These are phyloP conservation scores for Turnix velox DNA, from an alignment of 2,113 vertebrate genomes.

Conservation along the genomic window DNA sequence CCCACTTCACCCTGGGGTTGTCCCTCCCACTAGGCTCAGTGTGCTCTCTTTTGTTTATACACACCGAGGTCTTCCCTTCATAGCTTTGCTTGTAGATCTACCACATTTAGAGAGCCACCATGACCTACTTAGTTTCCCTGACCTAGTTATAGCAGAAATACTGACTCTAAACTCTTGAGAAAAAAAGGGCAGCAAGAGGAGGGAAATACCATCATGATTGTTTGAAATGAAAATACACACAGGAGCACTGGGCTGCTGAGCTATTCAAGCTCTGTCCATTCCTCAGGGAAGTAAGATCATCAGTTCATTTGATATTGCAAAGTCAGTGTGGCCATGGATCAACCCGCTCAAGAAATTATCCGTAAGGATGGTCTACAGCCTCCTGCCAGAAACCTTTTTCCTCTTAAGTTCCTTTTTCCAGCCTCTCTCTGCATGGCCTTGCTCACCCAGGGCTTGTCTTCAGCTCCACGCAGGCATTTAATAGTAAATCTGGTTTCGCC, in stretches of 20 bases:
- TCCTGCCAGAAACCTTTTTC: not conserved
- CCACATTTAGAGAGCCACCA: constrained; percentile 38
- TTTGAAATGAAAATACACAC: constrained; percentile 44
- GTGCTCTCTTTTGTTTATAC: constrained; percentile 30
- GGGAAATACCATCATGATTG: constrained; percentile 10
- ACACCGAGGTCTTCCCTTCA: not conserved
- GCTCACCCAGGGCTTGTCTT: not conserved
- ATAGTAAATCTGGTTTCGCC: not conserved
- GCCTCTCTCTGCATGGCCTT: not conserved
- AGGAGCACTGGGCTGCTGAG: not conserved
- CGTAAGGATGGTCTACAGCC: not conserved
- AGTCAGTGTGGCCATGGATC: not conserved
- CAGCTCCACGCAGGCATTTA: not conserved
- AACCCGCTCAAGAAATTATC: not conserved
- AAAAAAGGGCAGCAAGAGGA: constrained; percentile 4
- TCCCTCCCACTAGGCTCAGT: not conserved
- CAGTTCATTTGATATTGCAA: not conserved
- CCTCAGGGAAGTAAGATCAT: not conserved
- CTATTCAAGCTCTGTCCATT: not conserved
- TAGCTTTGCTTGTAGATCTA: constrained; percentile 44
- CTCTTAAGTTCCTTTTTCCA: not conserved
- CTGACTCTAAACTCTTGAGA: constrained; percentile 44
- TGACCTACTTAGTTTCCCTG: constrained; percentile 74
- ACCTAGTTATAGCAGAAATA: constrained; percentile 72
- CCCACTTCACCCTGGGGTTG: not conserved